These are phyloP conservation scores for Smutsia temminckii DNA, from an alignment of 2,797 vertebrate species.

Conservation along the genomic window DNA sequence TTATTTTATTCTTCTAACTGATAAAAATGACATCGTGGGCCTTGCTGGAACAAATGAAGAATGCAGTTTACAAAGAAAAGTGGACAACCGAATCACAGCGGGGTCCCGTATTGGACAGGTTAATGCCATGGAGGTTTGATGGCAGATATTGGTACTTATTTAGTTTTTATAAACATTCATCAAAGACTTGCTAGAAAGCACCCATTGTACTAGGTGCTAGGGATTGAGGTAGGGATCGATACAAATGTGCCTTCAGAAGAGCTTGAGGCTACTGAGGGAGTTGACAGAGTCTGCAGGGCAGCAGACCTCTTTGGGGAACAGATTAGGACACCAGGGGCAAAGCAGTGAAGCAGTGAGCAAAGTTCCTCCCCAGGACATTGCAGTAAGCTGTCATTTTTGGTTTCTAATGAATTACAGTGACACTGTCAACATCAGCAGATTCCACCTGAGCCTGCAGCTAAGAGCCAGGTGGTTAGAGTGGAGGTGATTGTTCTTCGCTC, in stretches of 20 bases:
- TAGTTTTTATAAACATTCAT: neutral
- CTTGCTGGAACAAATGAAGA: neutral
- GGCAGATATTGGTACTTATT: neutral
- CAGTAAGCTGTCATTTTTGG: too few relatives aligned
- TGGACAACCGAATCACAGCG: neutral
- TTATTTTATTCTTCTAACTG: neutral
- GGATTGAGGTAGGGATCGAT: too few relatives aligned
- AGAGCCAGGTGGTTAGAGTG: neutral
- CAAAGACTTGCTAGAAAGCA: neutral
- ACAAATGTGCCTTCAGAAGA: neutral
- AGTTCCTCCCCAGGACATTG: neutral
- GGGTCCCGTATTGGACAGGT: neutral
- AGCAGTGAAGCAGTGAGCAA: neutral
- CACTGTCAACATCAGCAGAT: neutral
- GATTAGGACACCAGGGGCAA: neutral
- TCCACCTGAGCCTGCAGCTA: neutral
- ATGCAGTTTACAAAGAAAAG: neutral
- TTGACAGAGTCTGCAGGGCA: neutral
- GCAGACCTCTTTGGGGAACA: neutral
- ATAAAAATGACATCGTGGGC: neutral
- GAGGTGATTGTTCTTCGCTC: neutral
- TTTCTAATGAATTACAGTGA: neutral
- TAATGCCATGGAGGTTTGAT: neutral
- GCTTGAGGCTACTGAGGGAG: neutral
- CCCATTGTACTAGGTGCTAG: neutral